These are phyloP conservation scores for Amphiprion ocellaris DNA, from an alignment of 2,113 vertebrate species.

Conservation along the genomic window DNA sequence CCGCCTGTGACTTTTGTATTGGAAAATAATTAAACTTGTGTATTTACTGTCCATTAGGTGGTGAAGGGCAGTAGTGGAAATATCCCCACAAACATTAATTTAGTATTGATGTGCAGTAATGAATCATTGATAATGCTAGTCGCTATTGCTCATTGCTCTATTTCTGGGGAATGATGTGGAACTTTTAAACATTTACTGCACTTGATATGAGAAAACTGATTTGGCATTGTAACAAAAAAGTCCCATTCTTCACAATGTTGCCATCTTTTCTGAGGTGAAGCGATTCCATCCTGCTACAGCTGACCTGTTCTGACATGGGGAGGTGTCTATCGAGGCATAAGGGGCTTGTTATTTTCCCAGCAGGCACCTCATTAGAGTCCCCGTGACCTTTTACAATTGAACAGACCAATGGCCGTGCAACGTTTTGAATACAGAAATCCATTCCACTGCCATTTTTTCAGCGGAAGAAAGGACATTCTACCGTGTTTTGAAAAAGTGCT, in stretches of 20 bases:
- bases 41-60: conserved; percentile 8
- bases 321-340: conserved; percentile 62
- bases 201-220: neutral
- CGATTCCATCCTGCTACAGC: conserved; percentile 53
- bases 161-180: neutral
- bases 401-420: conserved; percentile 60
- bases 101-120: neutral
- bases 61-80: conserved; percentile 9
- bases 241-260: neutral
- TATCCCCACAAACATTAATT: neutral
- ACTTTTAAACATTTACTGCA: neutral
- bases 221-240: conserved; percentile 2
- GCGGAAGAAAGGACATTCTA: conserved; percentile 31
- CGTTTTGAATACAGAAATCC: conserved; percentile 75
- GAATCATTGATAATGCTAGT: neutral
- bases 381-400: conserved; percentile 77
- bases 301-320: conserved; percentile 66
- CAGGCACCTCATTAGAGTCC: conserved; percentile 77
- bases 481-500: conserved; percentile 39
- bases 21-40: conserved; percentile 13
- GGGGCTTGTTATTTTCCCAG: conserved; percentile 77
- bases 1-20: conserved; percentile 26
- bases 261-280: conserved; percentile 31
- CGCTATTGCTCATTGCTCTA: neutral
- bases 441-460: conserved; percentile 51